Evolutionary conservation across 2,888 invertebrate genomes (phyloP).

Genomic region (Eustalomyia histrio): DNA sequence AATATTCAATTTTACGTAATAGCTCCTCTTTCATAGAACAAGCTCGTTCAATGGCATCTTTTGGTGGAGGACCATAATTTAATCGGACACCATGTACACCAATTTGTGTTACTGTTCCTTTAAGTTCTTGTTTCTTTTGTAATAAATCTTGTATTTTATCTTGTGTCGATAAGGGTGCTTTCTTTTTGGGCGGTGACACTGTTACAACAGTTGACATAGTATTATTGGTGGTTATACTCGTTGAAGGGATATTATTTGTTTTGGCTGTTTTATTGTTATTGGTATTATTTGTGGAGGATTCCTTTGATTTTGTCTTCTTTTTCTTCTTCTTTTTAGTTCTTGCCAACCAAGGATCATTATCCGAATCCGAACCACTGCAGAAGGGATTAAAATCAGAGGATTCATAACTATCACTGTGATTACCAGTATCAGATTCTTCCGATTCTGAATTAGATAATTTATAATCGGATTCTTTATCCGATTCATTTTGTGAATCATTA

Average conservation of each 20-base stretch:
- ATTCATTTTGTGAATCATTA: slow-evolving; percentile 81
- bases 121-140: slow-evolving; percentile 78
- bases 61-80: slow-evolving; percentile 83
- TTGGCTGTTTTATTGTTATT: slow-evolving; percentile 23
- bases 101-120: slow-evolving; percentile 76
- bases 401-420: slow-evolving; percentile 81
- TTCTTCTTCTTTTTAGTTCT: slow-evolving; percentile 82
- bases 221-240: slow-evolving; percentile 39
- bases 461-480: slow-evolving; percentile 75
- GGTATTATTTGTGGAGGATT: slow-evolving; percentile 65
- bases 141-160: slow-evolving; percentile 89
- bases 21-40: slow-evolving; percentile 96
- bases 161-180: slow-evolving; percentile 83
- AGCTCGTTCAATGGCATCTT: slow-evolving; percentile 92
- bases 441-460: slow-evolving; percentile 79
- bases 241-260: slow-evolving; percentile 11
- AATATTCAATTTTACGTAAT: slow-evolving; percentile 88
- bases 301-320: slow-evolving; percentile 70
- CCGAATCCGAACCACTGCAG: slow-evolving; percentile 90
- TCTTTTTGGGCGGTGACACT: slow-evolving; percentile 53
- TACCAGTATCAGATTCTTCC: slow-evolving; percentile 79
- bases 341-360: slow-evolving; percentile 91
- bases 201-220: slow-evolving; percentile 45
- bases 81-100: slow-evolving; percentile 77
- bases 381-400: slow-evolving; percentile 96